phyloP scores from a whole-genome alignment of 2,888 invertebrate genomes.

The Ernsta delagoae region DNA sequence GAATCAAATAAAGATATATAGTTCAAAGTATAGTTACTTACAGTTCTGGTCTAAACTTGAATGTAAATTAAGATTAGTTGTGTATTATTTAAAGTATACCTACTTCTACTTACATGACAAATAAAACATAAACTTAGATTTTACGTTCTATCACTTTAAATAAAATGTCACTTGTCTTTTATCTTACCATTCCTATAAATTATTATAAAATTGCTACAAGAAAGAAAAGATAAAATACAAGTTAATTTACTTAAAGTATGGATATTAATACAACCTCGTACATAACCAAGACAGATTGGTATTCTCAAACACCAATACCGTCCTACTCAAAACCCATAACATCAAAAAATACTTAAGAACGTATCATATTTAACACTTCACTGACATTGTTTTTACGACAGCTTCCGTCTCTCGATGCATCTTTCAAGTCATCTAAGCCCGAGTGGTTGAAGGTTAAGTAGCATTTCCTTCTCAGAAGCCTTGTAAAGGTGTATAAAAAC shows the following conservation, averaged over 20 bases:
- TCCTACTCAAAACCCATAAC: neutral
- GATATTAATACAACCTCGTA: neutral
- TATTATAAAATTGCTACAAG: too few relatives aligned
- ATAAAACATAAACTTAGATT: too few relatives aligned
- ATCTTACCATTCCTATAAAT: too few relatives aligned
- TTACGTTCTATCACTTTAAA: neutral
- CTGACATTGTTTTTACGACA: slow-evolving; percentile 1
- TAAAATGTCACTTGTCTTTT: neutral
- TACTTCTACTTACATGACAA: too few relatives aligned
- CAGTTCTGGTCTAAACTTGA: too few relatives aligned
- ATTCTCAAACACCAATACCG: neutral
- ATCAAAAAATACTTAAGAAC: neutral
- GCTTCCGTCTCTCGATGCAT: neutral
- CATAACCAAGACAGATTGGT: neutral
- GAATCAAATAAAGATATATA: too few relatives aligned
- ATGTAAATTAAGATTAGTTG: too few relatives aligned
- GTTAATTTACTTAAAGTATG: too few relatives aligned
- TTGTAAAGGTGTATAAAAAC: neutral
- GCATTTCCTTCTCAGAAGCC: neutral
- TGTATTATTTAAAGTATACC: too few relatives aligned
- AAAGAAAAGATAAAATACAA: too few relatives aligned
- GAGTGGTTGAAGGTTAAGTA: neutral
- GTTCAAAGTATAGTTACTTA: too few relatives aligned
- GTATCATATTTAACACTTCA: neutral
- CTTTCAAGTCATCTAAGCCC: neutral